Percentiles rank a stretch among this genome's conserved stretches.
Conservation (phyloP, 2,888 invertebrate genomes). For the Osmoderma eremita region DNA sequence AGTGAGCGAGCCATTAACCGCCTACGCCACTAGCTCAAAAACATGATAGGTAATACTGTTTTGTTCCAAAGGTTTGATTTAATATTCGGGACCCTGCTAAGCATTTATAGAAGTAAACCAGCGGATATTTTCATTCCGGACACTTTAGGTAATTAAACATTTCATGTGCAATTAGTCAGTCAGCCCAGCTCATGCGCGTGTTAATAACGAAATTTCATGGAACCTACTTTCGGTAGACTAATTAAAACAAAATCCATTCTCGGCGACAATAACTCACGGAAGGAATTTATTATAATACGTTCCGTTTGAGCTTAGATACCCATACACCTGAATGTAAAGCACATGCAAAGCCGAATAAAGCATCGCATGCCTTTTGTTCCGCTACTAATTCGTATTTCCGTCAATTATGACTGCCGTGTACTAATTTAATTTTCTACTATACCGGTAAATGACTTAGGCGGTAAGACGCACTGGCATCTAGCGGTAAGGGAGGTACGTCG, state of each 20-base stretch:
- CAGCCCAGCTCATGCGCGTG: too few species aligned
- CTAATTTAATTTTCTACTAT: conserved; percentile 40
- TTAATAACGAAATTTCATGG: too few species aligned
- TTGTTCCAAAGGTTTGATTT: too few species aligned
- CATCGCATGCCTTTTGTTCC: conserved; percentile 28
- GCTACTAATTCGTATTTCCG: conserved; percentile 35
- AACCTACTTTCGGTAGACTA: conserved; percentile 15
- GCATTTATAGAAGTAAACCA: too few species aligned
- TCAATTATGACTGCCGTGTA: conserved; percentile 38
- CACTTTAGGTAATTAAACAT: too few species aligned
- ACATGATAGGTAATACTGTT: too few species aligned
- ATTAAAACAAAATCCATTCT: conserved; percentile 16
- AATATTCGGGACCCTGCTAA: too few species aligned
- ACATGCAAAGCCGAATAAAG: conserved; percentile 10
- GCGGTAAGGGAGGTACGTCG: conserved; percentile 19
- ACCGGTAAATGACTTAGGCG: conserved; percentile 31
- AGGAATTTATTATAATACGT: conserved; percentile 13
- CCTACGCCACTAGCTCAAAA: too few species aligned
- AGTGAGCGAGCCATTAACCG: too few species aligned
- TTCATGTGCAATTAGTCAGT: too few species aligned
- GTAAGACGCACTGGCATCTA: conserved; percentile 22
- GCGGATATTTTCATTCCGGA: too few species aligned
- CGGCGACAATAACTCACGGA: conserved; percentile 8
- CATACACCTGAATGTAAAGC: conserved; percentile 1
- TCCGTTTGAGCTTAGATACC: neutral